phyloP scores from a whole-genome alignment of 2,888 invertebrate species.

The Drosophila fulvimacula region DNA sequence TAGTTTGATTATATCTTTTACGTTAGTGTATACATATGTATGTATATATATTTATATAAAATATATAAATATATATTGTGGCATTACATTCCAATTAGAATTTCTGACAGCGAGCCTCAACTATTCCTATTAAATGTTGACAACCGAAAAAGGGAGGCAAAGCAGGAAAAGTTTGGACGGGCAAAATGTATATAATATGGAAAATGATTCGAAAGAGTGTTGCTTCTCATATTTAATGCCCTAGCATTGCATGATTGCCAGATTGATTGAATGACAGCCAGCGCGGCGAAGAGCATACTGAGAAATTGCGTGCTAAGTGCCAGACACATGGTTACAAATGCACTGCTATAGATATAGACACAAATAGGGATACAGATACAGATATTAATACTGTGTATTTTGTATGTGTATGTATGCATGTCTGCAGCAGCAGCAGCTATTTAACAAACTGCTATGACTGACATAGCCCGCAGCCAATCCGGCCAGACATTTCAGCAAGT shows the following conservation, averaged over 20 bases:
- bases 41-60: too few species aligned
- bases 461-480: conserved; percentile 67
- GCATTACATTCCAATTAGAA: conserved; percentile 54
- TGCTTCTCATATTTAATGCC: conserved; percentile 44
- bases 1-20: conserved; percentile 13
- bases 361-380: conserved; percentile 12
- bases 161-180: conserved; percentile 6
- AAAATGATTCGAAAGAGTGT: conserved; percentile 21
- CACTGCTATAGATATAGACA: conserved; percentile 20
- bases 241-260: conserved; percentile 58
- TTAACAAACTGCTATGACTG: conserved; percentile 71
- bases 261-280: conserved; percentile 76
- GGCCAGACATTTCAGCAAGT: conserved; percentile 78
- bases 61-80: too few species aligned
- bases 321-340: conserved; percentile 45
- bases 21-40: background rate
- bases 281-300: conserved; percentile 15
- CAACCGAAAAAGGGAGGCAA: conserved; percentile 20
- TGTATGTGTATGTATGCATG: background rate
- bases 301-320: conserved; percentile 74
- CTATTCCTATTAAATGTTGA: conserved; percentile 63
- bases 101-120: conserved; percentile 54
- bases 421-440: conserved; percentile 50
- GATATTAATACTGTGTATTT: conserved; percentile 5
- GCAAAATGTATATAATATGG: conserved; percentile 19